These are phyloP conservation scores for Tangachromis dhanisi DNA, from an alignment of 2,113 vertebrate species.

Conservation along the genomic window DNA sequence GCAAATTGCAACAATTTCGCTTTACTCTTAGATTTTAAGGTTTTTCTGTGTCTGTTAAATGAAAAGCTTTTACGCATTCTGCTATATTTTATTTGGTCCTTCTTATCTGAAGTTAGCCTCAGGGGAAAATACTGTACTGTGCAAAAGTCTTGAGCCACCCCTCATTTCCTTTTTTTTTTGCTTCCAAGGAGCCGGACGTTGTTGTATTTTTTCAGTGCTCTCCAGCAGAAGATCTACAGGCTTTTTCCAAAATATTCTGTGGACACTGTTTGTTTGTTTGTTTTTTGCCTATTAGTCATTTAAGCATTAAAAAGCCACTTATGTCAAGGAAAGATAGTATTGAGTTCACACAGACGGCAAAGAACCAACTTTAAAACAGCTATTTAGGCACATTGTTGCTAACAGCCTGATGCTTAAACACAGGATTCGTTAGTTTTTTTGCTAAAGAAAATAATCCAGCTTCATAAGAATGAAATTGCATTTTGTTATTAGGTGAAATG, in stretches of 20 bases:
- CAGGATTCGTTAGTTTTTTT: rapidly evolving
- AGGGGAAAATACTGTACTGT: background rate
- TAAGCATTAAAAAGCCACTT: background rate
- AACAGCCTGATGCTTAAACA: background rate
- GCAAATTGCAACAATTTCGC: background rate
- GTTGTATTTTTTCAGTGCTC: rapidly evolving
- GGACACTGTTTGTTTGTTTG: background rate
- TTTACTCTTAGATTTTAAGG: background rate
- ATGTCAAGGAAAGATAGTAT: background rate
- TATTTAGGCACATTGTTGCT: background rate
- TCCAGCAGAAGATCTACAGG: background rate
- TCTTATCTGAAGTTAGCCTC: background rate
- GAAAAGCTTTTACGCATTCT: rapidly evolving
- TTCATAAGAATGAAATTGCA: background rate
- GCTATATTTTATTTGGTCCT: background rate
- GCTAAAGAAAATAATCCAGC: rapidly evolving
- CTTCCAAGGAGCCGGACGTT: rapidly evolving
- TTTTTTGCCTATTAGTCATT: background rate
- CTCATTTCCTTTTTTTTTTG: background rate
- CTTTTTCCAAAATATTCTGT: rapidly evolving
- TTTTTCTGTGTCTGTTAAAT: background rate
- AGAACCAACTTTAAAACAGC: background rate
- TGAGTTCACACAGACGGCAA: rapidly evolving
- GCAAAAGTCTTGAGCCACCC: background rate
- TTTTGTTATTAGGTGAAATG: background rate